Evolutionary conservation across 2,797 vertebrate genomes (phyloP).

Genomic region (Phalloptychus januarius): DNA sequence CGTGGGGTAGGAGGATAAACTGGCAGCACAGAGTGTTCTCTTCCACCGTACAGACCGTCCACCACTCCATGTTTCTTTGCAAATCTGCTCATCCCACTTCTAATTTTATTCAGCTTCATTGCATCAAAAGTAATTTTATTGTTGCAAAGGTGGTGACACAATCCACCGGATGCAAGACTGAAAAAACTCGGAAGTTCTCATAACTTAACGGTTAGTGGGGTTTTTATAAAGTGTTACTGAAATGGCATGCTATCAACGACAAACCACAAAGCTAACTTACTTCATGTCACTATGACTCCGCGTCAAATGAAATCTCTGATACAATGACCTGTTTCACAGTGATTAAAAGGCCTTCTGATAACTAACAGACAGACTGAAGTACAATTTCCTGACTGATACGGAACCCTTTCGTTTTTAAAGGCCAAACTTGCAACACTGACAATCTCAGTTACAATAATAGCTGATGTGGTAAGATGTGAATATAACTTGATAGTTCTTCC

Average conservation of each 20-base stretch:
- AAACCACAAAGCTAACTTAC: background rate
- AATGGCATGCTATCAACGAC: too few species aligned
- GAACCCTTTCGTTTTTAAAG: constrained; percentile 2
- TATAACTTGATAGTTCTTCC: background rate
- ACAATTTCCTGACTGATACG: constrained; percentile 6
- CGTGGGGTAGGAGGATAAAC: constrained; percentile 22
- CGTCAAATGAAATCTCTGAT: background rate
- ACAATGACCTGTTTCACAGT: background rate
- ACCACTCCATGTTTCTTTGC: constrained; percentile 14
- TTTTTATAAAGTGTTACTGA: background rate
- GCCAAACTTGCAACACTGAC: background rate
- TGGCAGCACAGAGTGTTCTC: constrained; percentile 55
- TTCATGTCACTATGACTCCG: background rate
- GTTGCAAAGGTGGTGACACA: background rate
- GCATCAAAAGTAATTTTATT: background rate
- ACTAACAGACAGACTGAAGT: constrained; percentile 12
- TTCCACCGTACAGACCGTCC: constrained; percentile 34
- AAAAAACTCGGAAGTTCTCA: background rate
- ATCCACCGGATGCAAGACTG: background rate
- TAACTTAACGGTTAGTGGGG: background rate
- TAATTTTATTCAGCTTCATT: background rate
- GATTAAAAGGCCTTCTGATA: constrained; percentile 3
- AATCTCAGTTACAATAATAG: background rate
- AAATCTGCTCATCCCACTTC: background rate
- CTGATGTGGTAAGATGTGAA: background rate